Percentiles rank a stretch among this genome's conserved stretches.
phyloP scores from a whole-genome alignment of 1,140 invertebrate species.

The Calliopsis andreniformis region DNA sequence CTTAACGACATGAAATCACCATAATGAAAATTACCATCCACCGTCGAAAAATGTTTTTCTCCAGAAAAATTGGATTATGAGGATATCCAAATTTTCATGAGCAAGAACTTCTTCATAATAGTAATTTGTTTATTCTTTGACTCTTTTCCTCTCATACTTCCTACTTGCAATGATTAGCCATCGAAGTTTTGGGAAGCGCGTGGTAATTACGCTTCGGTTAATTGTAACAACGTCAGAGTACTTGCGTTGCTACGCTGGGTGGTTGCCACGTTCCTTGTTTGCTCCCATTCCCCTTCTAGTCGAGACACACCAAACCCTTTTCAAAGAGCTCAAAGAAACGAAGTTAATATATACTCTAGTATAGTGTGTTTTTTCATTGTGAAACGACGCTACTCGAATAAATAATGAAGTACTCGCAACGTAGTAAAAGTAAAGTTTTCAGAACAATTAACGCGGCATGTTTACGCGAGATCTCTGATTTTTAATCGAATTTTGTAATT shows the following conservation, averaged over 20 bases:
- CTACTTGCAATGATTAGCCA: constrained; percentile 53
- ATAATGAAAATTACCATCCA: constrained; percentile 23
- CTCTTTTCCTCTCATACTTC: neutral
- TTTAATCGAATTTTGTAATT: too few species aligned
- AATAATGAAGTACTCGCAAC: constrained; percentile 14
- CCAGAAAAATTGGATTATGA: neutral
- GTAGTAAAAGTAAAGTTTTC: constrained; percentile 42
- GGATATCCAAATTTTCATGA: neutral
- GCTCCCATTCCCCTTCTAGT: constrained; percentile 9
- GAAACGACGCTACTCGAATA: constrained; percentile 1
- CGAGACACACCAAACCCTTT: constrained; percentile 14
- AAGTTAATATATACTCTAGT: constrained; percentile 45
- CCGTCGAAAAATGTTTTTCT: neutral
- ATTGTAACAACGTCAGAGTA: constrained; percentile 61
- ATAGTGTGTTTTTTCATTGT: constrained; percentile 30
- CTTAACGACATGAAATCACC: neutral
- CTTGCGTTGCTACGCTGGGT: constrained; percentile 53
- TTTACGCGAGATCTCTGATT: too few species aligned
- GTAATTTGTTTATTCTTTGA: neutral
- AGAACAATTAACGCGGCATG: constrained; percentile 62
- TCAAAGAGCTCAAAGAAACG: constrained; percentile 33
- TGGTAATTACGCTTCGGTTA: constrained; percentile 61
- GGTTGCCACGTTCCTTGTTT: constrained; percentile 44
- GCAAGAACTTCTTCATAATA: too few species aligned
- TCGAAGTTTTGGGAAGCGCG: constrained; percentile 22